These are phyloP conservation scores for Channa argus DNA, from an alignment of 2,113 vertebrate species.

Conservation along the genomic window DNA sequence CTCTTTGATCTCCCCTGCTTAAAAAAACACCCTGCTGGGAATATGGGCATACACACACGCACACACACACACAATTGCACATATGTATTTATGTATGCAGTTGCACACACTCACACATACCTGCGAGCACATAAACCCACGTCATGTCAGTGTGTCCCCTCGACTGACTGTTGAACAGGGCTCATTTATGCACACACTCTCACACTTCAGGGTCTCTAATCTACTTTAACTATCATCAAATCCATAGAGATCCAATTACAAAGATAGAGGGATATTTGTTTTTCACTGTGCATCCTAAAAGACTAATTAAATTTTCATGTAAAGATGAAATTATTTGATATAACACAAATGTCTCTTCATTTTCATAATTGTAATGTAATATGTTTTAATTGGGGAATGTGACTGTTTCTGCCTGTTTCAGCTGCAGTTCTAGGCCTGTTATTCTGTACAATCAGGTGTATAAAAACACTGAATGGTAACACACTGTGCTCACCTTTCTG, in stretches of 20 bases:
- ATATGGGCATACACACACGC: constrained; percentile 48
- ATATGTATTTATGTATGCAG: constrained; percentile 57
- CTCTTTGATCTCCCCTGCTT: constrained; percentile 82
- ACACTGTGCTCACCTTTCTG: not conserved
- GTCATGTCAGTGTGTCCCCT: constrained; percentile 69
- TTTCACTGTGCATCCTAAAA: constrained; percentile 80
- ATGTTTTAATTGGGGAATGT: constrained; percentile 64
- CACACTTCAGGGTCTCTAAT: constrained; percentile 73
- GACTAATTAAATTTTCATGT: constrained; percentile 83
- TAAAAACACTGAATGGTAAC: not conserved
- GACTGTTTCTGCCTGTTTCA: constrained; percentile 45
- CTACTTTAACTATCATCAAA: constrained; percentile 81
- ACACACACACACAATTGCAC: constrained; percentile 41
- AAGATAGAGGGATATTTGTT: constrained; percentile 82
- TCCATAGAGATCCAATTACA: constrained; percentile 83
- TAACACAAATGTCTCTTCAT: constrained; percentile 80
- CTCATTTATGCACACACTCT: constrained; percentile 65
- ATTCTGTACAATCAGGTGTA: constrained; percentile 23
- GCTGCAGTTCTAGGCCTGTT: constrained; percentile 27
- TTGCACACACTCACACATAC: constrained; percentile 40
- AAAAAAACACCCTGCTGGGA: constrained; percentile 78
- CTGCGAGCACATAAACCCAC: constrained; percentile 46
- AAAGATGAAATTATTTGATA: constrained; percentile 81
- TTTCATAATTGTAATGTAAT: constrained; percentile 76
- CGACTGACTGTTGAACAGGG: constrained; percentile 57